Conservation (phyloP, 2,113 vertebrate genomes). For the Trematomus loennbergii region DNA sequence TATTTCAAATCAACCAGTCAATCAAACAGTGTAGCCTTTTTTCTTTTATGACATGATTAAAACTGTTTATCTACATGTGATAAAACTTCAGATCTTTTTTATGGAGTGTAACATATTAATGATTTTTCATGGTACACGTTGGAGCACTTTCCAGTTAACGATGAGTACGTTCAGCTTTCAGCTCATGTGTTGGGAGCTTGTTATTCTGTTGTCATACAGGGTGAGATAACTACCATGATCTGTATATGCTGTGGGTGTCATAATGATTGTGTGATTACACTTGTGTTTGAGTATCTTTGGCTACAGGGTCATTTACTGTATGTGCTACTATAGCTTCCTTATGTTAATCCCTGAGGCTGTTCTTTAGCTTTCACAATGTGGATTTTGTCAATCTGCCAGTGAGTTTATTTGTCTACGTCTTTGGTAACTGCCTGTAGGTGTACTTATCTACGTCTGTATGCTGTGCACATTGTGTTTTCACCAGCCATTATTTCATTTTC, state of each 20-base stretch:
- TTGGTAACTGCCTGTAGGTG: constrained; percentile 4
- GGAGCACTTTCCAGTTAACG: background rate
- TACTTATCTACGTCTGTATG: background rate
- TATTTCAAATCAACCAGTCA: background rate
- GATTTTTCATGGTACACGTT: background rate
- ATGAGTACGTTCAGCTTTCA: constrained; percentile 3
- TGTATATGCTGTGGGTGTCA: background rate
- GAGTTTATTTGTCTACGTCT: background rate
- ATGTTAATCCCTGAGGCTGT: constrained; percentile 6
- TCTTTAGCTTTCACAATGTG: constrained; percentile 2
- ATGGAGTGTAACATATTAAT: background rate
- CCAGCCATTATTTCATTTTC: background rate
- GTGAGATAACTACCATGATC: background rate
- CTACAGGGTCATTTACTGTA: background rate
- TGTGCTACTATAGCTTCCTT: background rate
- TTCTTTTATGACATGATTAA: background rate
- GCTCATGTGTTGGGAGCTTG: background rate
- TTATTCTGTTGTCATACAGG: background rate
- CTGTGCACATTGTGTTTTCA: constrained; percentile 7
- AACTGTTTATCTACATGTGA: background rate
- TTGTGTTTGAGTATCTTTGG: background rate
- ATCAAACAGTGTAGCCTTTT: background rate
- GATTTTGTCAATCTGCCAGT: constrained; percentile 20
- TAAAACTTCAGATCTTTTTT: background rate
- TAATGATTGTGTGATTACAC: constrained; percentile 12